phyloP scores from a whole-genome alignment of 2,888 invertebrate species.

The Agrypnus murinus region DNA sequence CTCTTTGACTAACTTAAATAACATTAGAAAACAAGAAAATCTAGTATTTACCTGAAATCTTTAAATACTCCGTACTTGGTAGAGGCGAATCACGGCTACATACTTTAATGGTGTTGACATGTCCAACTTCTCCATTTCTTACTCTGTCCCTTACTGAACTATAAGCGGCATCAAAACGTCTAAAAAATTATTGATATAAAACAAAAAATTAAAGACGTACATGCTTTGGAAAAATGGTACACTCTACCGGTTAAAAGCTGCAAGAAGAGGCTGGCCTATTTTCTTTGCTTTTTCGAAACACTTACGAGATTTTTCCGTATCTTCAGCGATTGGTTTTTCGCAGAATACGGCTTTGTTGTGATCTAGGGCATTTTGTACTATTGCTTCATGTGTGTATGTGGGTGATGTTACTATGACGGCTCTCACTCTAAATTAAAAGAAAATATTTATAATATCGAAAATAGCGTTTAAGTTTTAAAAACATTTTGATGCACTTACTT shows the following conservation, averaged over 20 bases:
- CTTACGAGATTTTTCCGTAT: slow-evolving; percentile 72
- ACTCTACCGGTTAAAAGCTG: slow-evolving; percentile 76
- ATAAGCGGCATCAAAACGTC: slow-evolving; percentile 80
- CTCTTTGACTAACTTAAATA: no score
- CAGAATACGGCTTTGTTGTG: slow-evolving; percentile 79
- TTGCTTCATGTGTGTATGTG: slow-evolving; percentile 75
- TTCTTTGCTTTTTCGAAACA: slow-evolving; percentile 77
- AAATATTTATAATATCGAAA: no score
- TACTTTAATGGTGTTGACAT: slow-evolving; percentile 78
- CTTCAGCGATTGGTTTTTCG: slow-evolving; percentile 80
- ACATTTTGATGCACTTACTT: slow-evolving; percentile 68
- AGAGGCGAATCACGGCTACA: slow-evolving; percentile 79
- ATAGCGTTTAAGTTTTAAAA: background rate
- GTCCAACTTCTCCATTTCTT: slow-evolving; percentile 76
- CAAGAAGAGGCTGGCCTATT: slow-evolving; percentile 74
- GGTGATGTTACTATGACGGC: slow-evolving; percentile 76
- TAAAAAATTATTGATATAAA: no score
- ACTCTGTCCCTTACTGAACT: slow-evolving; percentile 72
- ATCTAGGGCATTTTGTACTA: slow-evolving; percentile 73
- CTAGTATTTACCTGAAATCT: slow-evolving; percentile 73
- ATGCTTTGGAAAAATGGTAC: background rate
- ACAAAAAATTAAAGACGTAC: background rate
- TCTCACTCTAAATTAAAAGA: slow-evolving; percentile 68
- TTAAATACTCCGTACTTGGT: slow-evolving; percentile 77
- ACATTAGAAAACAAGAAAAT: no score